phyloP scores from a whole-genome alignment of 2,888 invertebrate genomes.

The Nomada flava region DNA sequence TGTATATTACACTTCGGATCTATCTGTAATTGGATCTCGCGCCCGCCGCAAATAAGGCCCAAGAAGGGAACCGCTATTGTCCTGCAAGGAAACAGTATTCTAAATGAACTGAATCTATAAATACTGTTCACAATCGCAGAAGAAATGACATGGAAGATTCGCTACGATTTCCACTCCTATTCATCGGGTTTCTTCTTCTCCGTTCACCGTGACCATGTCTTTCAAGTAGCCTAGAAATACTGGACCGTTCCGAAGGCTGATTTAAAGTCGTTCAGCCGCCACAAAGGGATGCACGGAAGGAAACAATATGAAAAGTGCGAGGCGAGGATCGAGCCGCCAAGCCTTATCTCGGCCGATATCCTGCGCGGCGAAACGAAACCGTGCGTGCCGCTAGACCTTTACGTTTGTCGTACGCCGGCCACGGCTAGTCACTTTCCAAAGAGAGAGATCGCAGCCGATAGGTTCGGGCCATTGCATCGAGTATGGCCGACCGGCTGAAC shows the following conservation, averaged over 20 bases:
- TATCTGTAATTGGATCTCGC: too few species aligned
- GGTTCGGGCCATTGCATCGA: slow-evolving; percentile 68
- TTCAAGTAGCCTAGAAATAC: background rate
- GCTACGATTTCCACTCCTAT: too few species aligned
- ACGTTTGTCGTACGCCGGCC: slow-evolving; percentile 69
- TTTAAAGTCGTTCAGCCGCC: slow-evolving; percentile 3
- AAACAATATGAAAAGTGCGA: slow-evolving; percentile 44
- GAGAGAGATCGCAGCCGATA: slow-evolving; percentile 77
- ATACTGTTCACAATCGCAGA: background rate
- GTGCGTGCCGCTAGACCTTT: slow-evolving; percentile 48
- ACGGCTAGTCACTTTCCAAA: slow-evolving; percentile 72
- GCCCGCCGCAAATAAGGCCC: too few species aligned
- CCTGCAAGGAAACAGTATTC: too few species aligned
- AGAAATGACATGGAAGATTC: background rate
- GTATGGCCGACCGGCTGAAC: slow-evolving; percentile 74
- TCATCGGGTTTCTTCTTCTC: background rate
- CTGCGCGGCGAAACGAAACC: slow-evolving; percentile 33
- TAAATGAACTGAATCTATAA: too few species aligned
- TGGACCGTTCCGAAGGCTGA: background rate
- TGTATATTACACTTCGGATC: too few species aligned
- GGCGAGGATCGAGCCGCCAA: slow-evolving; percentile 2
- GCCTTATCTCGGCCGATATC: slow-evolving; percentile 43
- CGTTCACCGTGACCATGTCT: background rate
- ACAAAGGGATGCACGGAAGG: slow-evolving; percentile 20
- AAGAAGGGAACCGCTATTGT: too few species aligned